A percentile compares a stretch with the other conserved stretches of the same genome.
phyloP scores from a whole-genome alignment of 1,140 invertebrate species.

The Diprion similis region DNA sequence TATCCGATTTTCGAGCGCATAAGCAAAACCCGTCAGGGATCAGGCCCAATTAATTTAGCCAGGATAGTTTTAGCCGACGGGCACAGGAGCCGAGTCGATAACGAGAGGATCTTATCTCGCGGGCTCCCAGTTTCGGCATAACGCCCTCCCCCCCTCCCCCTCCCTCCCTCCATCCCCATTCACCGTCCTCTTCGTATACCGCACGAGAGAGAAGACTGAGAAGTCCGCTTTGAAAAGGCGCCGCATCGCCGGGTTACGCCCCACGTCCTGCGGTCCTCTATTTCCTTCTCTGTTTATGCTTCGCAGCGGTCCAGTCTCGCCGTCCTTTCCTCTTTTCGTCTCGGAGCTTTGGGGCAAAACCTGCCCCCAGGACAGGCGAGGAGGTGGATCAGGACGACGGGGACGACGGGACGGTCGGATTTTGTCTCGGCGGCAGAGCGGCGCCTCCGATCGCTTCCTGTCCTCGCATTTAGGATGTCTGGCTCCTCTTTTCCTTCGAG shows the following conservation, averaged over 20 bases:
- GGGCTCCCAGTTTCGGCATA: slow-evolving; percentile 3
- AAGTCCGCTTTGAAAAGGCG: background rate
- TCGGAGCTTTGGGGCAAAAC: slow-evolving; percentile 2
- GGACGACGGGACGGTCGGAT: background rate
- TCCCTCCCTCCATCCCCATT: too few relatives aligned
- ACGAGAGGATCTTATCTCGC: background rate
- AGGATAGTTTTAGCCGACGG: background rate
- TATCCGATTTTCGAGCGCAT: background rate
- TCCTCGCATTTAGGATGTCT: too few relatives aligned
- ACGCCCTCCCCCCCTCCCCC: background rate
- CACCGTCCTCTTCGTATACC: background rate
- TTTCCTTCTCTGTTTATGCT: background rate
- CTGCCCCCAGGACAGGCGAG: background rate
- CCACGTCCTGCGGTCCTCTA: background rate
- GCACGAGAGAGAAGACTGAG: background rate
- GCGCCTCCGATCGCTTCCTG: background rate
- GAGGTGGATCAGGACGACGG: background rate
- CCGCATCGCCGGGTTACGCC: background rate
- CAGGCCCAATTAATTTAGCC: background rate
- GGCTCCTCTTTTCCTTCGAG: too few relatives aligned
- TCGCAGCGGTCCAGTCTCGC: background rate
- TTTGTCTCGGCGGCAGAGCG: background rate
- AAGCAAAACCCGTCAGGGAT: background rate
- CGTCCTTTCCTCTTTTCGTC: background rate
- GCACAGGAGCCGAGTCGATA: slow-evolving; percentile 1